These are phyloP conservation scores for Ennomos fuscantarius DNA, from an alignment of 2,888 invertebrate genomes.

Conservation along the genomic window DNA sequence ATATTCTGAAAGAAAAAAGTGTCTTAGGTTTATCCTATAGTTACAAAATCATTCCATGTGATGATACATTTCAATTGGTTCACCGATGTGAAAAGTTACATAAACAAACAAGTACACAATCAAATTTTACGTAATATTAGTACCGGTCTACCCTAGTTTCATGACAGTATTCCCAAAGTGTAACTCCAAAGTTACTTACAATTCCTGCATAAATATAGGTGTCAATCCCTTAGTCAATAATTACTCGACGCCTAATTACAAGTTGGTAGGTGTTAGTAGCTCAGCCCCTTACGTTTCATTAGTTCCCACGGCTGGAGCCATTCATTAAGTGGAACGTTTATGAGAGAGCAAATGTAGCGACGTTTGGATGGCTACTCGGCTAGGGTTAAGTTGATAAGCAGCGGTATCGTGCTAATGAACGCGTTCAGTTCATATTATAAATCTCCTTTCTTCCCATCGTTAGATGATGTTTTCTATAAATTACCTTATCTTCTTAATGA, in stretches of 20 bases:
- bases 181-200: constrained; percentile 16
- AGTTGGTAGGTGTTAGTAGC: constrained; percentile 33
- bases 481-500: too few relatives aligned
- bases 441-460: neutral
- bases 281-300: constrained; percentile 33
- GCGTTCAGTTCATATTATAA: too few relatives aligned
- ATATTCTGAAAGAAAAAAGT: too few relatives aligned
- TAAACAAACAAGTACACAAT: too few relatives aligned
- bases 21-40: too few relatives aligned
- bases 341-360: constrained; percentile 25
- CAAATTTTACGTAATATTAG: too few relatives aligned
- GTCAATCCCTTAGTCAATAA: constrained; percentile 30
- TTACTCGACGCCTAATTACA: constrained; percentile 40
- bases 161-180: neutral
- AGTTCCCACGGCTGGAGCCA: constrained; percentile 31
- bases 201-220: constrained; percentile 12
- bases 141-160: too few relatives aligned
- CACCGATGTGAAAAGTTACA: too few relatives aligned
- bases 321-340: constrained; percentile 31
- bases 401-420: neutral
- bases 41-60: too few relatives aligned
- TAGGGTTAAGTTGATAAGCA: constrained; percentile 14
- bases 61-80: too few relatives aligned
- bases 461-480: too few relatives aligned
- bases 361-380: constrained; percentile 25